Conservation (phyloP, 2,797 vertebrate species). For the Cryptoprocta ferox region DNA sequence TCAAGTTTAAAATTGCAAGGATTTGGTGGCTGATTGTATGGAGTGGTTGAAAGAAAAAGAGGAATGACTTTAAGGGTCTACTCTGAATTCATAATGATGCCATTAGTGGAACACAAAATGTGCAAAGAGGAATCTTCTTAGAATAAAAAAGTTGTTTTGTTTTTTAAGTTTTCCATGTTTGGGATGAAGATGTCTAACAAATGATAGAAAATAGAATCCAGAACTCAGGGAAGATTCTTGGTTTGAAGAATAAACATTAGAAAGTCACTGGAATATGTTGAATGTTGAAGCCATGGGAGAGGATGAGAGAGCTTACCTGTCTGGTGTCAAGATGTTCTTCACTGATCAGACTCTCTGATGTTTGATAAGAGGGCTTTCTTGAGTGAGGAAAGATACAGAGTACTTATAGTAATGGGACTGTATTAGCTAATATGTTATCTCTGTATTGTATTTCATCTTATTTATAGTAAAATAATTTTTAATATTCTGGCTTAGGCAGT, state of each 20-base stretch:
- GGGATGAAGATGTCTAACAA: slow-evolving; percentile 14
- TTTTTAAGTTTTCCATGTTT: background rate
- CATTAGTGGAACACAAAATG: background rate
- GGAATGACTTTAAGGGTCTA: background rate
- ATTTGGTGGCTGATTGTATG: background rate
- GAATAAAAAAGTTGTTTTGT: background rate
- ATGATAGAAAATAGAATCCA: background rate
- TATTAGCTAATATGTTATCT: background rate
- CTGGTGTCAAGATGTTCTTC: background rate
- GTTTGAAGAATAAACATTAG: background rate
- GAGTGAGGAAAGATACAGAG: background rate
- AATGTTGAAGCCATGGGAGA: background rate
- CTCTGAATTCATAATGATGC: background rate
- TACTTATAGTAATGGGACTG: background rate
- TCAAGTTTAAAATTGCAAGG: background rate
- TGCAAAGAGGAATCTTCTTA: background rate
- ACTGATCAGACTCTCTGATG: background rate
- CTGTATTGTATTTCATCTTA: background rate
- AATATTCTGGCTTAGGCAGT: background rate
- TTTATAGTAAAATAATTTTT: slow-evolving; percentile 36
- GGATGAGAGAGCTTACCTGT: background rate
- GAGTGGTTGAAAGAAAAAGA: background rate
- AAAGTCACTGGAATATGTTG: background rate
- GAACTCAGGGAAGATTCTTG: background rate
- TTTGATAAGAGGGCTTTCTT: background rate